Percentiles rank a stretch among this genome's conserved stretches.
Conservation (phyloP, 2,888 invertebrate genomes). For the Actias luna region DNA sequence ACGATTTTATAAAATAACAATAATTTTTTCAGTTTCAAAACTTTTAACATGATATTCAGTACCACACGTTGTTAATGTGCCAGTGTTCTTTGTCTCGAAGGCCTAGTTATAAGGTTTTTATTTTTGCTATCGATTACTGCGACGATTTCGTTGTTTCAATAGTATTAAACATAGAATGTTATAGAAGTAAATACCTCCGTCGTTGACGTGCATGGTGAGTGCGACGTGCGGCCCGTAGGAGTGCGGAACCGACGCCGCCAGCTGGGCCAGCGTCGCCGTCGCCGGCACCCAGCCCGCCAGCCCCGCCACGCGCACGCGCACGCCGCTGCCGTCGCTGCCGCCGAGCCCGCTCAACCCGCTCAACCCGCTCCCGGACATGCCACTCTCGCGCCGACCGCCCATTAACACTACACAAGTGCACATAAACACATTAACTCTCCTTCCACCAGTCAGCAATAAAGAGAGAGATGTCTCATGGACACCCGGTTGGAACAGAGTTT, state of each 20-base stretch:
- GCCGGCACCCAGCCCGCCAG: constrained; percentile 67
- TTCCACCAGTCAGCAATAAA: too few species aligned
- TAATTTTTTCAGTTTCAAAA: too few species aligned
- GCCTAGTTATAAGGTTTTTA: too few species aligned
- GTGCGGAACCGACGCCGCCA: constrained; percentile 63
- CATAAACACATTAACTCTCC: too few species aligned
- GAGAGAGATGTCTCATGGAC: too few species aligned
- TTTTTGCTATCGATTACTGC: too few species aligned
- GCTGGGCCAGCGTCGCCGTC: constrained; percentile 62
- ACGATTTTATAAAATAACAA: too few species aligned
- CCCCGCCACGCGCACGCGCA: constrained; percentile 58
- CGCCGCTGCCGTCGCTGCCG: neutral
- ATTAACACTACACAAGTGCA: neutral
- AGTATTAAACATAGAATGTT: neutral
- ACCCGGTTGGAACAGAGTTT: too few species aligned
- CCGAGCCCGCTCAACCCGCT: neutral
- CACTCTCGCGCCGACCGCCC: neutral
- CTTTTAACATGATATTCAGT: too few species aligned
- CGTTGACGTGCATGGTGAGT: constrained; percentile 58
- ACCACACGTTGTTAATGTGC: too few species aligned
- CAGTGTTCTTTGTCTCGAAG: too few species aligned
- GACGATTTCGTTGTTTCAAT: too few species aligned
- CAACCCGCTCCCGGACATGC: neutral
- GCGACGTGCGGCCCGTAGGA: constrained; percentile 68
- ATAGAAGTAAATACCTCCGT: constrained; percentile 36